These are phyloP conservation scores for Haemorhous mexicanus DNA, from an alignment of 2,113 vertebrate species.

Conservation along the genomic window DNA sequence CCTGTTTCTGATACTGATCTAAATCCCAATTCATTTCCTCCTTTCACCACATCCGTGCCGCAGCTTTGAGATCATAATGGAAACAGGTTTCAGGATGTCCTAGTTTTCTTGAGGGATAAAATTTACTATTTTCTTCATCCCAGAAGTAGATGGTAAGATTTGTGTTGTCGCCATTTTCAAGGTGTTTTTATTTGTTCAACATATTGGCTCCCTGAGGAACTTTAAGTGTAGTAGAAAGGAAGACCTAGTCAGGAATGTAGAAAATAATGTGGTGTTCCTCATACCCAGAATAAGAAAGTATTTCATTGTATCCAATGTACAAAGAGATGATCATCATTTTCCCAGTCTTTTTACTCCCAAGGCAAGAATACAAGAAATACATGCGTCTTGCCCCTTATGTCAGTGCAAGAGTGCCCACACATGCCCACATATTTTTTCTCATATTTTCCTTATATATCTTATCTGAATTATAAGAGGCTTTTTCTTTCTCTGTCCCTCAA, in stretches of 20 bases:
- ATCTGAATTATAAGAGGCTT: background rate
- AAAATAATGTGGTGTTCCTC: background rate
- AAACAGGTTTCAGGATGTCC: background rate
- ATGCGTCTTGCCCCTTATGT: background rate
- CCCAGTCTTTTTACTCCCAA: background rate
- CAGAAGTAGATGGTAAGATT: background rate
- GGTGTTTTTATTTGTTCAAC: background rate
- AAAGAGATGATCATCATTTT: background rate
- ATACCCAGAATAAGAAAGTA: background rate
- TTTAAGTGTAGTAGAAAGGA: background rate
- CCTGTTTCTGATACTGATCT: background rate
- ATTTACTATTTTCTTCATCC: background rate
- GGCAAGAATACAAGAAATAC: background rate
- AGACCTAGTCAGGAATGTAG: background rate
- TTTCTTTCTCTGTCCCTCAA: background rate
- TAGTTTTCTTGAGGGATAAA: slow-evolving; percentile 1
- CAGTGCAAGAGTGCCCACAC: background rate
- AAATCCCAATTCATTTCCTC: background rate
- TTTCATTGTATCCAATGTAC: background rate
- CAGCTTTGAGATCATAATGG: background rate
- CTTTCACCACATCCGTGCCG: background rate
- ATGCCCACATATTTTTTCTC: background rate
- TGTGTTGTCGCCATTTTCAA: background rate
- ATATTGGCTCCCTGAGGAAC: background rate
- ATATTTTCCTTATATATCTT: background rate